phyloP scores from a whole-genome alignment of 2,888 invertebrate genomes.

The Eupelmus urozonus region DNA sequence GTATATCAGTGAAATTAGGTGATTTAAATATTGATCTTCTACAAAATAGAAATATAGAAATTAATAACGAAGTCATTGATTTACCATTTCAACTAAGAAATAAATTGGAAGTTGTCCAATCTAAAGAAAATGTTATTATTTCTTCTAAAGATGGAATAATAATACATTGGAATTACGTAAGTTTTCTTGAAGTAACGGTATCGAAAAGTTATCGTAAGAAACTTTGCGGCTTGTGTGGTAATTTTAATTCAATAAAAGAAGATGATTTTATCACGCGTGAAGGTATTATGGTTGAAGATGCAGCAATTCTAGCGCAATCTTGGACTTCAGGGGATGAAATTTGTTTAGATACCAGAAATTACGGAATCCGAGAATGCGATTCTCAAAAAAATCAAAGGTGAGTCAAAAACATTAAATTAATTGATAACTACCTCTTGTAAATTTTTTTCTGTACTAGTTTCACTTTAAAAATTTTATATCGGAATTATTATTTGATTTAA shows the following conservation, averaged over 20 bases:
- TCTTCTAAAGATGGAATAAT: slow-evolving; percentile 87
- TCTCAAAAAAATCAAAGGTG: slow-evolving; percentile 72
- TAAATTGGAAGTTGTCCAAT: slow-evolving; percentile 80
- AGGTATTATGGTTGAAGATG: slow-evolving; percentile 84
- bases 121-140: slow-evolving; percentile 83
- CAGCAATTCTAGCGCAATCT: slow-evolving; percentile 87
- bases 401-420: slow-evolving; percentile 33
- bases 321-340: slow-evolving; percentile 82
- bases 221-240: slow-evolving; percentile 95
- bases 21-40: slow-evolving; percentile 89
- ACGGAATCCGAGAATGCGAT: slow-evolving; percentile 51
- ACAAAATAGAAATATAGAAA: slow-evolving; percentile 90
- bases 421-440: no score
- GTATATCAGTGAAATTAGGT: slow-evolving; percentile 87
- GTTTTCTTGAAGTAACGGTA: slow-evolving; percentile 90
- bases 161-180: slow-evolving; percentile 94
- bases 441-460: no score
- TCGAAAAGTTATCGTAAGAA: slow-evolving; percentile 86
- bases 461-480: no score
- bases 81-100: slow-evolving; percentile 83
- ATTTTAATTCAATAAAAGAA: slow-evolving; percentile 90
- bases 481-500: no score
- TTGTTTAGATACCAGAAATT: slow-evolving; percentile 44
- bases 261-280: slow-evolving; percentile 89
- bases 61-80: slow-evolving; percentile 87